These are phyloP conservation scores for Cettia cetti DNA, from an alignment of 2,113 vertebrate genomes.

Conservation along the genomic window DNA sequence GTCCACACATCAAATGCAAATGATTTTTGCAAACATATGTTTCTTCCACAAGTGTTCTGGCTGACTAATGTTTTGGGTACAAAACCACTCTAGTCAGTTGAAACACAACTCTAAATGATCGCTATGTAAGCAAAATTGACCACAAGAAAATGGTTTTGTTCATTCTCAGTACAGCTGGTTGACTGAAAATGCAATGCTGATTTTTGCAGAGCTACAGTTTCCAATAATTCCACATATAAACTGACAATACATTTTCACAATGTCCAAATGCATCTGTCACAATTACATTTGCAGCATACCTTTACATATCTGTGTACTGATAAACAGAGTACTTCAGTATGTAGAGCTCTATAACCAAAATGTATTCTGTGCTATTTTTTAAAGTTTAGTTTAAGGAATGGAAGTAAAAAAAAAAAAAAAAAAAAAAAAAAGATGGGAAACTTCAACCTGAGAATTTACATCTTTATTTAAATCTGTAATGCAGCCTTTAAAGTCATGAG, in stretches of 20 bases:
- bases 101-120: background rate
- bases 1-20: background rate
- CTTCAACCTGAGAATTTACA: background rate
- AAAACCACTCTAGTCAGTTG: background rate
- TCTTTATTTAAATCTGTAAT: background rate
- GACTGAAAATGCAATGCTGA: background rate
- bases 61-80: background rate
- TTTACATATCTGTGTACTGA: background rate
- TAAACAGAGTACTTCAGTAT: background rate
- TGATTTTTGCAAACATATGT: background rate
- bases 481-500: background rate
- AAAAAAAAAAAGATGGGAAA: background rate
- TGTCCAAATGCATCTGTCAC: background rate
- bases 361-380: background rate
- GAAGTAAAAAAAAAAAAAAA: background rate
- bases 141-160: background rate
- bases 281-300: background rate
- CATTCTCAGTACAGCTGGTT: background rate
- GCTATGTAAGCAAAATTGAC: background rate
- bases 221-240: background rate
- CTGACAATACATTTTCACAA: background rate
- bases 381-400: background rate
- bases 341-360: background rate
- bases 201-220: background rate
- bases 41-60: background rate